Conservation (phyloP, 2,797 vertebrate genomes). For the Gymnopithys bicolor region DNA sequence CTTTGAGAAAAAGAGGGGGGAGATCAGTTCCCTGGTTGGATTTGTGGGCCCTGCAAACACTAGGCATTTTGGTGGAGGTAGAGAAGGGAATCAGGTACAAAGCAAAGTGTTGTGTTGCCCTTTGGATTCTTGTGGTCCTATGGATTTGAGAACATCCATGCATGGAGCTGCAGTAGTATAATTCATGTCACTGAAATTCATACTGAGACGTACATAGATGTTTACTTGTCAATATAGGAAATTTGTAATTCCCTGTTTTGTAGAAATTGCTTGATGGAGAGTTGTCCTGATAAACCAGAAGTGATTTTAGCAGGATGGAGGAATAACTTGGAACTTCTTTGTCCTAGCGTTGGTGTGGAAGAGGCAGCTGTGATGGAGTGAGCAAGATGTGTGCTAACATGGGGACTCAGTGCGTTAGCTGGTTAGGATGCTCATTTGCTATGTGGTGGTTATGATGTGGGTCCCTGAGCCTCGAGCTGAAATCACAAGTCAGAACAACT, state of each 20-base stretch:
- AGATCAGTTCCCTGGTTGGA: not conserved
- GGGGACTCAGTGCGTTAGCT: not conserved
- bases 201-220: not conserved
- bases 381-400: not conserved
- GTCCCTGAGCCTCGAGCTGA: not conserved
- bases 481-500: not conserved
- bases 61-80: not conserved
- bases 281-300: not conserved
- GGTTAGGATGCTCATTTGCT: not conserved
- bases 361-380: not conserved
- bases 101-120: not conserved
- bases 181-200: not conserved
- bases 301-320: not conserved
- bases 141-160: not conserved
- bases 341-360: not conserved
- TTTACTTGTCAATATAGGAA: not conserved
- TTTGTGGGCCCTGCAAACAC: not conserved
- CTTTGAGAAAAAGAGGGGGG: not conserved
- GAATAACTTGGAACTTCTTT: not conserved
- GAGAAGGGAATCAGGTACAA: not conserved
- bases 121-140: not conserved
- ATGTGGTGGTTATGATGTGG: not conserved
- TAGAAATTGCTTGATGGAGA: not conserved
- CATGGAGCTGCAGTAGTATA: not conserved
- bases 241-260: not conserved